Conservation (phyloP, 1,140 invertebrate genomes). For the Wiebesia pumilae region DNA sequence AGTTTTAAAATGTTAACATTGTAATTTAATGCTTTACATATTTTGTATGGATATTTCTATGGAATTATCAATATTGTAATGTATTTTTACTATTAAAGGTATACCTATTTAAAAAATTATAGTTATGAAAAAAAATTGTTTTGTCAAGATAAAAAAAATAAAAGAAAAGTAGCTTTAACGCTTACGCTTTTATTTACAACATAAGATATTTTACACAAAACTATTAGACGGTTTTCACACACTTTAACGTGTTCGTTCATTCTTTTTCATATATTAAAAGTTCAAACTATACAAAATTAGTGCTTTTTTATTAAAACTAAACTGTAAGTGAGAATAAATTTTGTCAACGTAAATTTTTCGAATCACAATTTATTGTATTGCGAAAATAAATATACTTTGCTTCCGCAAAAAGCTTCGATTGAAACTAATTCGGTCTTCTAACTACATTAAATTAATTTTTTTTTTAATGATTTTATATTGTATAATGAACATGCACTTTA, state of each 20-base stretch:
- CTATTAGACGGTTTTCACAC: constrained; percentile 49
- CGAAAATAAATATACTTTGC: constrained; percentile 36
- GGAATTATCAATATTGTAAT: neutral
- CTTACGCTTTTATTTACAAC: constrained; percentile 56
- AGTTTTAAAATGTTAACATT: neutral
- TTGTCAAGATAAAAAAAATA: constrained; percentile 35
- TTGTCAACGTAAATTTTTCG: constrained; percentile 42
- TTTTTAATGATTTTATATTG: constrained; percentile 18
- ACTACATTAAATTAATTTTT: constrained; percentile 41
- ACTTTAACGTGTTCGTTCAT: constrained; percentile 46
- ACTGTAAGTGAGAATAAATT: constrained; percentile 32
- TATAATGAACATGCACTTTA: constrained; percentile 35
- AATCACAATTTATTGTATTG: constrained; percentile 53
- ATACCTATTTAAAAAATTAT: constrained; percentile 13
- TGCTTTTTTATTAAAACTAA: constrained; percentile 29
- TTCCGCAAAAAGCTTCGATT: constrained; percentile 20
- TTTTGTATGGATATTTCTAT: constrained; percentile 19
- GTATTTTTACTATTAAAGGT: constrained; percentile 1
- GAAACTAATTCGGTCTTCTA: constrained; percentile 32
- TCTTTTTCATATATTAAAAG: constrained; percentile 38
- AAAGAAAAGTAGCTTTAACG: constrained; percentile 45
- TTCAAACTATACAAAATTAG: constrained; percentile 51
- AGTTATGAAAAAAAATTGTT: constrained; percentile 7
- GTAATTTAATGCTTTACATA: neutral
- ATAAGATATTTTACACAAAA: constrained; percentile 52